phyloP scores from a whole-genome alignment of 2,113 vertebrate genomes.

The Callionymus lyra region DNA sequence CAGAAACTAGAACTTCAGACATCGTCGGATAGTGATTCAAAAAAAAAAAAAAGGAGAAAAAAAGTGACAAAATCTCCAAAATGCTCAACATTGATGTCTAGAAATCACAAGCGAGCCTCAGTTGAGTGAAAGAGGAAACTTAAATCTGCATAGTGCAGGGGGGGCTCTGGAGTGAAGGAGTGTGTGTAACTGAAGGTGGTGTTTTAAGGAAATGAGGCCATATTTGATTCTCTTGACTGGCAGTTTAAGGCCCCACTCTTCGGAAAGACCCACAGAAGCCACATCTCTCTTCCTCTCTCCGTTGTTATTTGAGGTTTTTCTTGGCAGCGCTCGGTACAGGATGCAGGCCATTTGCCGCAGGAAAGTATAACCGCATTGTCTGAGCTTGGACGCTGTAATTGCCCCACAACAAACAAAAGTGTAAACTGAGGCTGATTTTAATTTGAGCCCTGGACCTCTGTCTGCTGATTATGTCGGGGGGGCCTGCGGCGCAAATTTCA shows the following conservation, averaged over 20 bases:
- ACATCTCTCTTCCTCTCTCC: constrained; percentile 37
- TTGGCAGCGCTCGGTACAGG: constrained; percentile 50
- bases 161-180: neutral
- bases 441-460: constrained; percentile 51
- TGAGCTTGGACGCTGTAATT: constrained; percentile 51
- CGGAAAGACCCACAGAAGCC: constrained; percentile 47
- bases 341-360: constrained; percentile 59
- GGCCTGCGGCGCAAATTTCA: constrained; percentile 42
- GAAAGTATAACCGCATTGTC: constrained; percentile 61
- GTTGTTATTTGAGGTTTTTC: constrained; percentile 56
- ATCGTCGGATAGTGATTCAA: no score
- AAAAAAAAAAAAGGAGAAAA: no score
- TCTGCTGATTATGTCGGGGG: constrained; percentile 44
- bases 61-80: no score
- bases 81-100: no score
- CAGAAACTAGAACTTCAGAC: no score
- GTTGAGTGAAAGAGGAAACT: no score
- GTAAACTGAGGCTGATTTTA: constrained; percentile 67
- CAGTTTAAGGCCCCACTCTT: constrained; percentile 55
- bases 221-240: constrained; percentile 54
- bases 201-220: constrained; percentile 46
- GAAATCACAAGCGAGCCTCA: no score
- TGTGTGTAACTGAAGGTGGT: constrained; percentile 37
- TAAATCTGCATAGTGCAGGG: neutral
- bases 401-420: constrained; percentile 60